Evolutionary conservation across 2,797 vertebrate genomes (phyloP).

Genomic region (Steatocranus sp.): DNA sequence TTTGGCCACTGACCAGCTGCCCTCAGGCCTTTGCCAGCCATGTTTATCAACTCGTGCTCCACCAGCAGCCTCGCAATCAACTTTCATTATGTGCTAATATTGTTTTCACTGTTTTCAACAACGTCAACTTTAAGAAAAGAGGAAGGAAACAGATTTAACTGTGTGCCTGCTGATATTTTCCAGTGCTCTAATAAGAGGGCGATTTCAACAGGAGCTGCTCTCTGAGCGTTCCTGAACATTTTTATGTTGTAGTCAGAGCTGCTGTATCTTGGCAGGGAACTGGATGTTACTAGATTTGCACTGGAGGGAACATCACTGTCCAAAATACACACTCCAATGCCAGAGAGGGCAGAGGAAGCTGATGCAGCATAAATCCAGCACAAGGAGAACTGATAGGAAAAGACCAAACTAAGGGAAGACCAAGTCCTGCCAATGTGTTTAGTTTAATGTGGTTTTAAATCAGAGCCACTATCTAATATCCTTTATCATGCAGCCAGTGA

Average conservation of each 20-base stretch:
- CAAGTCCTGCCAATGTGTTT: not conserved
- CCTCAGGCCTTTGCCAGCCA: not conserved
- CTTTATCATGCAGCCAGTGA: not conserved
- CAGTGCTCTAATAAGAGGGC: not conserved
- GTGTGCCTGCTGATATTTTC: conserved; percentile 1
- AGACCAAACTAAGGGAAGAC: not conserved
- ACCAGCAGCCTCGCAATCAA: conserved; percentile 1
- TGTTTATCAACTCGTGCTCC: conserved; percentile 15
- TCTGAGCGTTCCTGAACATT: not conserved
- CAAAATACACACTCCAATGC: conserved; percentile 50
- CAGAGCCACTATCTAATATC: not conserved
- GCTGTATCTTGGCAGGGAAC: not conserved
- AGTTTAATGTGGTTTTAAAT: not conserved
- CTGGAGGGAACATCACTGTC: conserved; percentile 7
- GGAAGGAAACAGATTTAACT: conserved; percentile 15
- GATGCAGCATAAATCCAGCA: conserved; percentile 47
- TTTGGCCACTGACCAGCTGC: conserved; percentile 28
- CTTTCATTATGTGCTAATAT: conserved; percentile 12
- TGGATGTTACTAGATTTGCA: conserved; percentile 11
- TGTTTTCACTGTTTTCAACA: conserved; percentile 12
- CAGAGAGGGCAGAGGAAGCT: conserved; percentile 27
- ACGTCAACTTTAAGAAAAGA: conserved; percentile 3
- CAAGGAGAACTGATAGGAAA: not conserved
- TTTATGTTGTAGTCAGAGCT: conserved; percentile 1
- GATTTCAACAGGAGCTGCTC: not conserved